These are phyloP conservation scores for Rosalia funebris DNA, from an alignment of 2,888 invertebrate species.

Conservation along the genomic window DNA sequence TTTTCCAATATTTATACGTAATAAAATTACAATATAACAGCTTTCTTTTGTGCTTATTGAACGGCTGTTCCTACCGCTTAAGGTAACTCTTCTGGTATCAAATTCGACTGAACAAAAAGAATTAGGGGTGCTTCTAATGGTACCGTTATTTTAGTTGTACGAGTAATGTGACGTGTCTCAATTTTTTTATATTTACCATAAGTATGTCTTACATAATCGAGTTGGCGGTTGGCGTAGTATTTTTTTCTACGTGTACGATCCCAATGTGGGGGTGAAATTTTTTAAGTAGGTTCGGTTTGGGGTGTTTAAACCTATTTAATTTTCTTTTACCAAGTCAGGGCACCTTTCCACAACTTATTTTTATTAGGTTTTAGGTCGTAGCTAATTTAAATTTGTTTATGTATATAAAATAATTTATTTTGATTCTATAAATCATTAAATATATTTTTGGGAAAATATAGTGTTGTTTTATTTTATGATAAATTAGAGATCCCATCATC, in stretches of 20 bases:
- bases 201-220: not conserved
- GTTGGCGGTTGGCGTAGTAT: not conserved
- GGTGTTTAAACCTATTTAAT: not conserved
- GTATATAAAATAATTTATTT: slow-evolving; percentile 36
- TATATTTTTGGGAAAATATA: slow-evolving; percentile 24
- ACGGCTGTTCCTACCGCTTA: not conserved
- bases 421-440: slow-evolving; percentile 27
- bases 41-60: not conserved
- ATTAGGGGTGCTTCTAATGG: not conserved
- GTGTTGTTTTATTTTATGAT: not conserved
- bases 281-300: not conserved
- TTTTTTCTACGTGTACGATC: not conserved
- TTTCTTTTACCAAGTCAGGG: not conserved
- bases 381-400: slow-evolving; percentile 27
- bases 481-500: not conserved
- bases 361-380: not conserved
- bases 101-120: not conserved
- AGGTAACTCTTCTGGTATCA: no score
- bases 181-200: not conserved
- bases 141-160: not conserved
- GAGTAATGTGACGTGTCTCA: no score
- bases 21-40: not conserved
- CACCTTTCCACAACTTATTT: slow-evolving; percentile 11
- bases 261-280: not conserved
- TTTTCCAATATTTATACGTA: no score